Conservation (phyloP, 1,140 invertebrate genomes). For the Heterodera schachtii region DNA sequence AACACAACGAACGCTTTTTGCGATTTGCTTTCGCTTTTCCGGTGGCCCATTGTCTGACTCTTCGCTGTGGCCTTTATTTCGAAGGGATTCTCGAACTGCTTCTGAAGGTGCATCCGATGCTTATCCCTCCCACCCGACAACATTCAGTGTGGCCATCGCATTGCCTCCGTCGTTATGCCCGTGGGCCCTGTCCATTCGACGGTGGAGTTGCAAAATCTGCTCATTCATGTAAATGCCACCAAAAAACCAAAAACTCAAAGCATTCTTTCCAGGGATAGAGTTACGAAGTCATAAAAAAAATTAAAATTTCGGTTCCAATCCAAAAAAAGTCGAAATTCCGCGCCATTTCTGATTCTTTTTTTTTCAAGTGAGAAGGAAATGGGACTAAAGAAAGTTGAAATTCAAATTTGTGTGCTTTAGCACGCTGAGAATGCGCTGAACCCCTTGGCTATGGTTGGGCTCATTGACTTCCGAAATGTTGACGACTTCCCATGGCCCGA, state of each 20-base stretch:
- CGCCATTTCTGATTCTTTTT: background rate
- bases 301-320: no score
- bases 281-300: no score
- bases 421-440: background rate
- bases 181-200: background rate
- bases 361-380: no score
- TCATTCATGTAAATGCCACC: background rate
- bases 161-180: background rate
- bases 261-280: background rate
- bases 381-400: no score
- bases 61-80: background rate
- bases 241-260: background rate
- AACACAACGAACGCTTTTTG: conserved; percentile 7
- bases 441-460: background rate
- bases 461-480: background rate
- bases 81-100: conserved; percentile 5
- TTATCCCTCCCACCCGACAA: no score
- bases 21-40: background rate
- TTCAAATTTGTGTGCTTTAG: background rate
- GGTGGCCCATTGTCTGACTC: background rate
- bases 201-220: conserved; percentile 12
- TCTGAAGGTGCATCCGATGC: background rate
- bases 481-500: conserved; percentile 11
- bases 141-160: background rate
- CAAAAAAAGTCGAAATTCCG: no score